Base-by-base conservation (phyloP, 2,888 invertebrate species). In the Clistopyga incitator region DNA sequence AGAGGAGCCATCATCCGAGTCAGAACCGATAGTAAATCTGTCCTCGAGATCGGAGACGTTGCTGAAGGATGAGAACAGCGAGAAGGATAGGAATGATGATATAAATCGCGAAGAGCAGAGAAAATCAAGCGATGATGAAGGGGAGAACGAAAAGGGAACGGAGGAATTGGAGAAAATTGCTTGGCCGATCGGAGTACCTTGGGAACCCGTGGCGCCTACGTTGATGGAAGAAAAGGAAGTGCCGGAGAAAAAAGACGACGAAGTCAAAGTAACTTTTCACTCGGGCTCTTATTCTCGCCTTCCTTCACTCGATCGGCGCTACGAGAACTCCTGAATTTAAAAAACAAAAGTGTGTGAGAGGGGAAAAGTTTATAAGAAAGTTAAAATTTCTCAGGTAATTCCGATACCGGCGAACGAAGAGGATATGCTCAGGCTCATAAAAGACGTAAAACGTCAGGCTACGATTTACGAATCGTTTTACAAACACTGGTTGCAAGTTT, bases 401-500 rank as follows among this genome's bases (percentile, higher is more conserved):
- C 83, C 88, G 20, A 52, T 90, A 18, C 89, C 90, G 2, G 70
- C 23, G 8, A 80, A 79, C 79, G 81, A 83, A 68, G 47, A 78
- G 20, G 87, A 89, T 78, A 89, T 90, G 88, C 34, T 47, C n/a
- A 38, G 79, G 20, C 71, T 89, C 4, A 42, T 86, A 15, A 86
- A 71, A 64, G 72, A 87, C n/a, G 87, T 91, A 45, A 86, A 85
- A 38, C 75, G 84, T 42, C 82, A 86, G 65, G 89, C 90, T 2
- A 89, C 87, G 20, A 71, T 88, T 42, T 91, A 89, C 67, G 86
- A 88, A 45, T 87, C 87, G 3, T 88, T 89, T 61, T 91, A 90
- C 84, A 86, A 88, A 59, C 88, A 90, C 65, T 92, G 91, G 91
- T 68, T 61, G 15, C 86, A 87, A 25, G 88, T 84, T 2, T 86